Base-by-base conservation (phyloP, 1,140 invertebrate species). In the Epicauta chinensis region DNA sequence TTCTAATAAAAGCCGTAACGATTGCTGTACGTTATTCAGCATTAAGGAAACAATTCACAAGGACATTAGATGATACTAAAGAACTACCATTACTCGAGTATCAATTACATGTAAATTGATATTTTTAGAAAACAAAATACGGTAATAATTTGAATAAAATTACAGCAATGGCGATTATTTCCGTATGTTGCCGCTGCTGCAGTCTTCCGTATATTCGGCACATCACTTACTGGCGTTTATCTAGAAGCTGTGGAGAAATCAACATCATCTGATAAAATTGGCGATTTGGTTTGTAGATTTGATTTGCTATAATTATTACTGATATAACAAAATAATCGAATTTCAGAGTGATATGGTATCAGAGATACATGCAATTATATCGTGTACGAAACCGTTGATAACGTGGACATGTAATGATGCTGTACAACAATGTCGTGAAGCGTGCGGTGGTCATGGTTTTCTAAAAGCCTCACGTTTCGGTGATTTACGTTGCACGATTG, bases 291-390 rank as follows among this genome's bases (percentile, higher is more conserved):
- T 34, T 12, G 32, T 34, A 10, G 29, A 5, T 4, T 5, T 5
- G 29, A 30, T 30, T 34, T 1, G 4, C 23, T 7, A 23, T 0
- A 5, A 23, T 2, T 23, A 23, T 23, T 2, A 23, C 7, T 23
- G 7, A 23, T 5, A 23, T 5, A 5, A 0, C 7, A 63, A n/a
- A 55, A 67, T 36, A 57, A 47, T 42, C 60, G 73, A 35, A 11
- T 47, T 16, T 12, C 60, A 4, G 64, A 64, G 11, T 44, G 58
- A 3, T 49, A 67, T 56, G 76, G 76, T 30, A 62, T 84, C 23
- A 32, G 95, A 98, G 76, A 85, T 97, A 44, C 94, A 98, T 72
- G 92, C 87, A 10, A 66, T 97, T 48, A 91, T 93, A 11, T 95
- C 88, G 43, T 83, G 86, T 50, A 81, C 80, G 12, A 98, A 98